Base-by-base conservation (phyloP, 2,888 invertebrate species). In the Pedicia rivosa region DNA sequence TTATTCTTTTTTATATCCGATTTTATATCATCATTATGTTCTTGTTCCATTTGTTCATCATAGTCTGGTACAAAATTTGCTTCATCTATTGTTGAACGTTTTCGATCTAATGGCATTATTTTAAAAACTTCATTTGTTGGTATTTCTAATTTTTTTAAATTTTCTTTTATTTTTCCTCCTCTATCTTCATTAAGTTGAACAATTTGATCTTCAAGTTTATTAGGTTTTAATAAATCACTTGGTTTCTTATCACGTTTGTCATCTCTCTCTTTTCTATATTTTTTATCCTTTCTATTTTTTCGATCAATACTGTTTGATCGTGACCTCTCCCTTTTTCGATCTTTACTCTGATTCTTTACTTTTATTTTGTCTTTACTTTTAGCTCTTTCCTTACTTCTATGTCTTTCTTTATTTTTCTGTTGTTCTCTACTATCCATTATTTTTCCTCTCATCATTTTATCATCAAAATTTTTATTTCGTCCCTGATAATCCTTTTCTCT, bases 51-150 rank as follows among this genome's bases (percentile, higher is more conserved):
- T 41, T 78, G 77, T 49, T 67, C 72, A 44, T 79, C 79, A 54
- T 80, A 79, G 52, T 80, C 79, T 0, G 78, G 79, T 49, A 76
- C 79, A 50, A 79, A 79, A 50, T 67, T 74, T 1, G 78, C 70
- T 57, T 81, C 81, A 47, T 80, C 78, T 28, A 79, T 57, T 5
- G 71, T 70, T 7, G 75, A 70, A 48, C 78, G 75, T 46, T 78
- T 74, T 43, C 73, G 62, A 51, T 71, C 69, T 9, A 20, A 8
- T 13, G 5, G 32, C 12, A 8, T 13, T 17, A 2, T n/a, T n/a
- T n/a, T n/a, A n/a, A n/a, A n/a, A 12, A 8, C 12, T 10, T 2
- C 7, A 22, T 9, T 42, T 40, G 14, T 41, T 40, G 24, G 40
- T 40, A 9, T 37, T 47, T 50, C 33, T 52, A 47, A 29, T 53